A percentile compares a stretch with the other conserved stretches of the same genome.
phyloP scores from a whole-genome alignment of 2,113 vertebrate genomes.

The Bathybates hornii region DNA sequence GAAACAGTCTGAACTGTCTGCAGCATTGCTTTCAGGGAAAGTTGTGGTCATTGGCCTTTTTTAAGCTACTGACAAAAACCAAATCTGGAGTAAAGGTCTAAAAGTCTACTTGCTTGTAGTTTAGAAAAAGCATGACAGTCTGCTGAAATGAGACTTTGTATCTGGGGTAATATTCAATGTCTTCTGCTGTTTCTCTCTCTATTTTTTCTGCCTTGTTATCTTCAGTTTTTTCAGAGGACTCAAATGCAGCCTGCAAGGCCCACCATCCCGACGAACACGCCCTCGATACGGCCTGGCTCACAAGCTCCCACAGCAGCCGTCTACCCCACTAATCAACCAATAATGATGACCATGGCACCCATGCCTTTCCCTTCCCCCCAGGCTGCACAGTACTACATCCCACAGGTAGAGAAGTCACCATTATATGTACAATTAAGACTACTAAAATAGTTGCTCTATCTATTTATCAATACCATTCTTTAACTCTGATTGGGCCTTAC shows the following conservation, averaged over 20 bases:
- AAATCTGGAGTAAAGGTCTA: neutral
- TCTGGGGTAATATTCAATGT: neutral
- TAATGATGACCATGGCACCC: conserved; percentile 94
- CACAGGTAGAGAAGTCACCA: conserved; percentile 74
- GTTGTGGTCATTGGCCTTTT: neutral
- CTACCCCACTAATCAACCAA: conserved; percentile 90
- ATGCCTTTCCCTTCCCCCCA: conserved; percentile 93
- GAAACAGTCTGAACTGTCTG: neutral
- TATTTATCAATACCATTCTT: neutral
- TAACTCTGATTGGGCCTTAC: neutral
- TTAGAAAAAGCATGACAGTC: neutral
- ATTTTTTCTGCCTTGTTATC: neutral
- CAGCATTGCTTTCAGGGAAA: neutral
- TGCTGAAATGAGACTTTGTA: neutral
- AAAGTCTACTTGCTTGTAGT: neutral
- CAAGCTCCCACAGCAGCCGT: conserved; percentile 85
- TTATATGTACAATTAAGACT: neutral
- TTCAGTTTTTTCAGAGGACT: conserved; percentile 94
- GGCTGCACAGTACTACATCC: conserved; percentile 95
- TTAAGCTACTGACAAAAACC: neutral
- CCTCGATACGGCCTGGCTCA: conserved; percentile 86
- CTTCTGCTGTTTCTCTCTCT: neutral
- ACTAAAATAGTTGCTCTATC: neutral
- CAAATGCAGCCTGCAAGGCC: conserved; percentile 91
- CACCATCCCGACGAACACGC: conserved; percentile 84